Evolutionary conservation across 2,113 vertebrate species (phyloP), one percentile per base, ranked within the genome.

Genomic region (Mellivora capensis): DNA sequence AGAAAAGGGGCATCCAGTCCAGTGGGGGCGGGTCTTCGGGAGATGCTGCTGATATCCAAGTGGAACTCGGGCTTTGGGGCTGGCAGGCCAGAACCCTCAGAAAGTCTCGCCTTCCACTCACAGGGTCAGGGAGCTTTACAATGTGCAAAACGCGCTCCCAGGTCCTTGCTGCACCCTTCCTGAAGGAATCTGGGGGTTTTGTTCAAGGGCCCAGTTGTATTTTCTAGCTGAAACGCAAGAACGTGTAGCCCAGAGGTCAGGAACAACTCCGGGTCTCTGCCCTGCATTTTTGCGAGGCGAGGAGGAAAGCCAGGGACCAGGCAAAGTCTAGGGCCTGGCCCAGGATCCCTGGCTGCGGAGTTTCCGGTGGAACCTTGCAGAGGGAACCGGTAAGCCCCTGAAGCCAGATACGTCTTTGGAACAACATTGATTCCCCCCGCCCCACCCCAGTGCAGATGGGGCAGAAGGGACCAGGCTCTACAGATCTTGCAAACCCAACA

Each of bases 281-380:
- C 18, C 25, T 79, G 31, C 59, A 29, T 88, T 89, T 57, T 91
- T 17, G 79, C 0, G 3, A 25, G 31, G 12, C 23, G 6, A 34
- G 37, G 54, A 62, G 86, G 42, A n/a, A 76, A 9, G 18, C 11
- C 69, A 49, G 77, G 2, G 37, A 18, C 44, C 1, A 10, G 12
- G 17, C 42, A 49, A 67, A 54, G 21, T 44, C 59, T 42, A 62
- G 15, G 87, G n/a, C 12, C 12, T 39, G 72, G 21, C 49, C 31
- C 0, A 6, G 17, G 7, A 34, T n/a, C 9, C 54, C 18, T 57
- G 21, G 37, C 13, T 1, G 0, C 0, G 18, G 3, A 29, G 20
- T 86, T 79, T 44, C 31, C 54, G 64, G 15, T 29, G 25, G 39
- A 80, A 67, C 49, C 49, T 77, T 20, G 49, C 27, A 20, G 49